A percentile compares a stretch with the other conserved stretches of the same genome.
These are phyloP conservation scores for Pangasius djambal DNA, from an alignment of 2,797 vertebrate species.

Conservation along the genomic window DNA sequence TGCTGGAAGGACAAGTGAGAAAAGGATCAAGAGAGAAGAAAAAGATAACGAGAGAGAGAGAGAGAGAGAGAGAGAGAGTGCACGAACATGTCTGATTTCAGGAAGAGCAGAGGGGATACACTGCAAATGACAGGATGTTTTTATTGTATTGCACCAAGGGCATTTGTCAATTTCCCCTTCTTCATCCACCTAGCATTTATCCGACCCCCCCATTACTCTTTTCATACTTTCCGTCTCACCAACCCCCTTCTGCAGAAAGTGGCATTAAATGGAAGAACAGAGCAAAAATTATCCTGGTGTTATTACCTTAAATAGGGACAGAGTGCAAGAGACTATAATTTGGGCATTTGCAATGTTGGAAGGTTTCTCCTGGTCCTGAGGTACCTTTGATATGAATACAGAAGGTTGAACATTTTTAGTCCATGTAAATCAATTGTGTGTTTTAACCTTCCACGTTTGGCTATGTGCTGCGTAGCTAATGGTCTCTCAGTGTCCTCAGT, in stretches of 20 bases:
- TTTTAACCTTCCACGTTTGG: constrained; percentile 18
- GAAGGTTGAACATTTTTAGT: background rate
- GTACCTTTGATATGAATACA: background rate
- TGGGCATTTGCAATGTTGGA: constrained; percentile 8
- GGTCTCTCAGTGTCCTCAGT: constrained; percentile 2
- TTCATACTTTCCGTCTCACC: constrained; percentile 34
- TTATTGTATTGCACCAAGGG: constrained; percentile 58
- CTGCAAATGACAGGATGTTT: constrained; percentile 60
- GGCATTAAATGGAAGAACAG: constrained; percentile 50
- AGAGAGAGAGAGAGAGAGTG: constrained; percentile 16
- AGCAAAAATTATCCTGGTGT: constrained; percentile 45
- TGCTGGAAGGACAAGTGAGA: constrained; percentile 34
- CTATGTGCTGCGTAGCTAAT: constrained; percentile 52
- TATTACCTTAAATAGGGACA: constrained; percentile 54
- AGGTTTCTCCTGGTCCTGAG: constrained; percentile 9
- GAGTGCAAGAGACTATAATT: constrained; percentile 48
- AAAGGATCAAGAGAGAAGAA: constrained; percentile 13
- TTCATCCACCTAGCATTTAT: constrained; percentile 45
- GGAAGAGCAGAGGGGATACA: constrained; percentile 41
- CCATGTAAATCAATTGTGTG: too few species aligned
- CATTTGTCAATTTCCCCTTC: constrained; percentile 54
- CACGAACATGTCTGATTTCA: constrained; percentile 49
- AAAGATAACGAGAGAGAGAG: constrained; percentile 10
- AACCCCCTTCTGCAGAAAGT: constrained; percentile 34
- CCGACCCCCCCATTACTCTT: constrained; percentile 36